A percentile compares a stretch with the other conserved stretches of the same genome.
These are phyloP conservation scores for Lordiphosa andalusiaca DNA, from an alignment of 2,888 invertebrate species.

Conservation along the genomic window DNA sequence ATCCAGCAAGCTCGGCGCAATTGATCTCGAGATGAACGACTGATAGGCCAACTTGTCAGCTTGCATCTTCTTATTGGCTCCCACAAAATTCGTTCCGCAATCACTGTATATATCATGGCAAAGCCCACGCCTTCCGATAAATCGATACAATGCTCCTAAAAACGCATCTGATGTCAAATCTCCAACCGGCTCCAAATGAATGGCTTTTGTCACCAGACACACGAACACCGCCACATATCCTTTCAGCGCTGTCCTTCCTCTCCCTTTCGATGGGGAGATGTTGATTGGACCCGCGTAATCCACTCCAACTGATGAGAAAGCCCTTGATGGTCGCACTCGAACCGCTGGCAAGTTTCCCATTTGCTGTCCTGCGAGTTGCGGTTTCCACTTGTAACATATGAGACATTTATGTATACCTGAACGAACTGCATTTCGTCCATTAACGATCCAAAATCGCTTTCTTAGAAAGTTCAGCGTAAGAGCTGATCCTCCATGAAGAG, in stretches of 20 bases:
- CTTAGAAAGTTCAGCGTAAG: not conserved
- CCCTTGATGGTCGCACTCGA: not conserved
- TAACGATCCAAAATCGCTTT: not conserved
- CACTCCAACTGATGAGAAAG: not conserved
- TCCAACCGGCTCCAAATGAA: not conserved
- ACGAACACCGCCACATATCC: not conserved
- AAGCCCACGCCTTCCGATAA: too few species aligned
- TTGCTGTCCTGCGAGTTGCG: too few species aligned
- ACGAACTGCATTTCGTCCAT: not conserved
- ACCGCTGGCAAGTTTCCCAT: not conserved
- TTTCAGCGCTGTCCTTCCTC: not conserved
- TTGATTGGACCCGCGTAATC: too few species aligned
- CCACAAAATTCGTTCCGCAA: too few species aligned
- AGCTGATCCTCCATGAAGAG: not conserved
- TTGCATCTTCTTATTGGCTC: not conserved
- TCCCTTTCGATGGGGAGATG: not conserved
- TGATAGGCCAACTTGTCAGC: not conserved
- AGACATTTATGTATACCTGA: too few species aligned
- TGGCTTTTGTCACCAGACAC: not conserved
- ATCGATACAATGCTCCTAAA: not conserved
- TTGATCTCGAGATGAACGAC: too few species aligned
- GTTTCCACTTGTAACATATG: too few species aligned
- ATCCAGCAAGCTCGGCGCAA: not conserved
- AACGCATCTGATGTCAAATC: conserved; percentile 2
- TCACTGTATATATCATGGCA: too few species aligned